A percentile compares a stretch with the other conserved stretches of the same genome.
Evolutionary conservation across 2,888 invertebrate species (phyloP).

Genomic region (Lomographa bimaculata): DNA sequence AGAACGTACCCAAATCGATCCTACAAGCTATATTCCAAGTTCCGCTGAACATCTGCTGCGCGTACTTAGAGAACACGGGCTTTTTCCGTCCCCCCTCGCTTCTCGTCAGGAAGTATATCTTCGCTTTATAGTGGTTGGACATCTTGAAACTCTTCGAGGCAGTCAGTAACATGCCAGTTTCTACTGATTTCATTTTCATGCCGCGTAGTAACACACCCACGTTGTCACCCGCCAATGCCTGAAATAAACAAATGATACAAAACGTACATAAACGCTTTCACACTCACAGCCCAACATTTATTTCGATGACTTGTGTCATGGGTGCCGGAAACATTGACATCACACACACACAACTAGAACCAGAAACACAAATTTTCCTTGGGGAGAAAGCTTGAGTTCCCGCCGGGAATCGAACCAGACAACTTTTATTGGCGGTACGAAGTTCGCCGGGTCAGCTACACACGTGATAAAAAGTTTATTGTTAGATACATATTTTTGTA

Average conservation of each 20-base stretch:
- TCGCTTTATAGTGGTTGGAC: conserved; percentile 91
- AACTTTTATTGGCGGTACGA: too few species aligned
- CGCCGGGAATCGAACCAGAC: too few species aligned
- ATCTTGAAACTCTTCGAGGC: conserved; percentile 83
- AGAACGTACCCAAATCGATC: conserved; percentile 85
- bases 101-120: conserved; percentile 91
- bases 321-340: too few species aligned
- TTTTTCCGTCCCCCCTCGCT: conserved; percentile 92
- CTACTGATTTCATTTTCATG: conserved; percentile 87
- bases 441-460: too few species aligned
- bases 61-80: conserved; percentile 89
- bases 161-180: conserved; percentile 93
- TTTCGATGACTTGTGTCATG: too few species aligned
- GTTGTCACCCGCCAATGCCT: conserved; percentile 94
- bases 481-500: too few species aligned
- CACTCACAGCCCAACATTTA: too few species aligned
- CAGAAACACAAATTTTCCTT: too few species aligned
- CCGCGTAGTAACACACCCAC: conserved; percentile 92
- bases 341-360: too few species aligned
- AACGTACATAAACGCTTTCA: too few species aligned
- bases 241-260: conserved; percentile 32
- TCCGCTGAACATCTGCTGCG: conserved; percentile 91
- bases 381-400: too few species aligned
- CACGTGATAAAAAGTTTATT: too few species aligned
- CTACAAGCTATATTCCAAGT: conserved; percentile 93